A percentile compares a stretch with the other conserved stretches of the same genome.
Conservation (phyloP, 2,888 invertebrate genomes). For the Molanna angustata region DNA sequence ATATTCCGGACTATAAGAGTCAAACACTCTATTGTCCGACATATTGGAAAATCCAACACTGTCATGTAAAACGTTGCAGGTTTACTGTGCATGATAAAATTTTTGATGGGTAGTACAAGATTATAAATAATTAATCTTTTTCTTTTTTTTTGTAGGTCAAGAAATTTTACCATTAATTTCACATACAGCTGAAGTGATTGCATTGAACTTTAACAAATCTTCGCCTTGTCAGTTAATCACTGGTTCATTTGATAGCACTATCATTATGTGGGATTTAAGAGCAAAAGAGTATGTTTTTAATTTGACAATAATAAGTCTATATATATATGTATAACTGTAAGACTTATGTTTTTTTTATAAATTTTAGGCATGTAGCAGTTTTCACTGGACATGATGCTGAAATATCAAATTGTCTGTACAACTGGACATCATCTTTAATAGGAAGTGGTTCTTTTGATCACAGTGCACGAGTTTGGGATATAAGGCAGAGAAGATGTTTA, state of each 20-base stretch:
- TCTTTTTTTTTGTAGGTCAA: conserved; percentile 49
- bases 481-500: conserved; percentile 54
- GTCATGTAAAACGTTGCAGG: too few species aligned
- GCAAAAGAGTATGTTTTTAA: conserved; percentile 53
- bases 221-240: conserved; percentile 69
- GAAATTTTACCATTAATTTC: conserved; percentile 61
- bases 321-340: too few species aligned
- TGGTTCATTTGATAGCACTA: conserved; percentile 76
- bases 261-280: conserved; percentile 73
- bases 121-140: too few species aligned
- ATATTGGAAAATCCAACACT: too few species aligned
- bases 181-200: conserved; percentile 75
- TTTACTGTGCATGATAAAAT: too few species aligned
- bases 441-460: conserved; percentile 70
- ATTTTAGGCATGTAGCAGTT: conserved; percentile 55
- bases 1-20: too few species aligned
- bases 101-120: too few species aligned
- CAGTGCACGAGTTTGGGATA: conserved; percentile 70
- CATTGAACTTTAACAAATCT: conserved; percentile 66
- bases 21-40: too few species aligned
- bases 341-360: not conserved
- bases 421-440: conserved; percentile 63
- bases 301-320: too few species aligned
- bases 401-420: conserved; percentile 67
- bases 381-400: conserved; percentile 64